Base-by-base conservation (phyloP, 2,888 invertebrate species). In the Trachelus tabidus region DNA sequence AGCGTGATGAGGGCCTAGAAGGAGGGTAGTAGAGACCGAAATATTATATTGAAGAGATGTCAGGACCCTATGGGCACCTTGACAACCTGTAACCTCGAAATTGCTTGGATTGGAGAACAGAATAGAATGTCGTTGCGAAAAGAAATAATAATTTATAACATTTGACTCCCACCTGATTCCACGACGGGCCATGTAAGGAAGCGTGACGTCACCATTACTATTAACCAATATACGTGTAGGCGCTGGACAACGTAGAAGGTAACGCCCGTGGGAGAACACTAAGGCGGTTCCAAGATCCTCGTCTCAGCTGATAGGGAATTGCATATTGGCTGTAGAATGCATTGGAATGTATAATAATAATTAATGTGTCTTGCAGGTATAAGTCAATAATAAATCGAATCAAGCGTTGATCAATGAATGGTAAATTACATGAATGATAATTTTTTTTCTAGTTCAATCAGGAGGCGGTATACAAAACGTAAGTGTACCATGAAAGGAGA, bases 171-270 rank as follows among this genome's bases (percentile, higher is more conserved):
- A 90, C 90, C 85, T 85, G 86, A 84, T 84, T 84, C 83, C 85
- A 85, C 87, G 81, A 82, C 84, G 85, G 84, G 80, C 90, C 90
- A 88, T 90, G 86, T 90, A 90, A 86, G 90, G 90, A 84, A 81
- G 85, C 84, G 88, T 90, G 90, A 90, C 90, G 90, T 90, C 90
- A 90, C 86, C 88, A 84, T 88, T 88, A 89, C 88, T 90, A 87
- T 89, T 89, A 85, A 88, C 85, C 88, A 86, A 88, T 87, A 85
- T 85, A 87, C 80, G 88, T 85, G 89, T 89, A 89, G 90, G 89
- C 88, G 87, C 83, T 83, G 85, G 80, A 84, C 80, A 85, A 86
- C 89, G 87, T 87, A 89, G 89, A 89, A 89, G 89, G 90, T 88
- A 89, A 89, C 85, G 86, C 84, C 85, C 87, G 87, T 90, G 87